Percentiles rank a stretch among this genome's conserved stretches.
phyloP scores from a whole-genome alignment of 2,797 vertebrate genomes.

The Lycodopsis pacificus region DNA sequence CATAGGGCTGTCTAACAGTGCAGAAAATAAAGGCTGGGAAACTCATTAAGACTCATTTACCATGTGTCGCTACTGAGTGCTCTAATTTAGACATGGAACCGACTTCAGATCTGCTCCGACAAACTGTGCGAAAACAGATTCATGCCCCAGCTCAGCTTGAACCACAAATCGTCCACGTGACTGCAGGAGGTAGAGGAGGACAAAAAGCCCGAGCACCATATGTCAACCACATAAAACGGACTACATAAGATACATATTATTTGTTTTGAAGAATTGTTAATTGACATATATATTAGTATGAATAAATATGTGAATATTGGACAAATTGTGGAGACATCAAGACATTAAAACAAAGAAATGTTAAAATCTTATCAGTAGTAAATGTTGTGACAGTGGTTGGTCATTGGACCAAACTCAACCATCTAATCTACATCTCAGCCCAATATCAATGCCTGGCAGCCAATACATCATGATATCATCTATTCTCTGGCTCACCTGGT shows the following conservation, averaged over 20 bases:
- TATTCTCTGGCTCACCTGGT: conserved; percentile 65
- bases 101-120: conserved; percentile 63
- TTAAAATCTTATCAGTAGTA: neutral
- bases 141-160: conserved; percentile 27
- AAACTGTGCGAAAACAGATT: conserved; percentile 58
- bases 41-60: conserved; percentile 79
- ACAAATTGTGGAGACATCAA: accelerated
- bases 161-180: conserved; percentile 36
- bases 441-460: conserved; percentile 17
- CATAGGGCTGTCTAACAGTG: conserved; percentile 81
- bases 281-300: neutral
- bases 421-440: conserved; percentile 16
- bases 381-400: neutral
- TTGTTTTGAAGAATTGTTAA: neutral
- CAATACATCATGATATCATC: conserved; percentile 46
- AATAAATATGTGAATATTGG: neutral
- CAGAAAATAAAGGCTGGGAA: conserved; percentile 84
- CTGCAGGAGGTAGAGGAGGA: conserved; percentile 11
- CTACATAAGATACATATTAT: neutral
- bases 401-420: conserved; percentile 11
- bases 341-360: neutral
- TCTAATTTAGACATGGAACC: conserved; percentile 71
- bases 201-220: neutral
- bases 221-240: neutral
- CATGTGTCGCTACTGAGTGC: conserved; percentile 64